Evolutionary conservation across 2,113 vertebrate species (phyloP), one percentile per base, ranked within the genome.

Genomic region (Excalfactoria chinensis): DNA sequence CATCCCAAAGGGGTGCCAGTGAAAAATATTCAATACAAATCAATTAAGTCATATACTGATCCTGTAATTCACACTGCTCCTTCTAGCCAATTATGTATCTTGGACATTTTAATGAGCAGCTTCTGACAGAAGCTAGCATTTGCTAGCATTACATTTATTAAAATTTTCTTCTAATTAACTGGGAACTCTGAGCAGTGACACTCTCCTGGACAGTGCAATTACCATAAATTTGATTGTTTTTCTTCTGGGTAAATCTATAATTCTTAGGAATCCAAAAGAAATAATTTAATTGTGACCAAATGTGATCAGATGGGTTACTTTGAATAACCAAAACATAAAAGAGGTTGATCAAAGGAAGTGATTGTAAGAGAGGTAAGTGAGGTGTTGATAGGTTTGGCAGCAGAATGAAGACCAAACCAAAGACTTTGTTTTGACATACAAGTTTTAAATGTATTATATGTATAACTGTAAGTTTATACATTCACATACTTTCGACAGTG

Each of bases 301-400:
- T 90, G 82, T 48, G 79, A 82, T 95, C 84, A 74, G 56, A 68
- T 84, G 26, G 40, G 69, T 95, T 87, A 41, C 62, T 90, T 51
- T 70, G 68, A 95, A 51, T 76, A 89, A 68, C 12, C 69, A 78
- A 83, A 81, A 72, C 56, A 56, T 48, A 75, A 76, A 90, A 85
- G 93, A 80, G 43, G 43, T 68, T 93, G 90, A 90, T 91, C 46
- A 89, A 87, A 56, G 86, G 30, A 90, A 89, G 76, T 85, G 70
- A 43, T 74, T 87, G 41, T 83, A 25, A 55, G 56, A 70, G 85
- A 73, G 32, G 55, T 32, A 81, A 89, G 76, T 9, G 16, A 93
- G 74, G 69, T 5, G 4, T 40, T 93, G 89, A 85, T 71, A 81
- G 48, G 30, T 80, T 78, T 88, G 86, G 94, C 78, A 71, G 75